These are phyloP conservation scores for Notothenia coriiceps DNA, from an alignment of 2,113 vertebrate genomes.

Conservation along the genomic window DNA sequence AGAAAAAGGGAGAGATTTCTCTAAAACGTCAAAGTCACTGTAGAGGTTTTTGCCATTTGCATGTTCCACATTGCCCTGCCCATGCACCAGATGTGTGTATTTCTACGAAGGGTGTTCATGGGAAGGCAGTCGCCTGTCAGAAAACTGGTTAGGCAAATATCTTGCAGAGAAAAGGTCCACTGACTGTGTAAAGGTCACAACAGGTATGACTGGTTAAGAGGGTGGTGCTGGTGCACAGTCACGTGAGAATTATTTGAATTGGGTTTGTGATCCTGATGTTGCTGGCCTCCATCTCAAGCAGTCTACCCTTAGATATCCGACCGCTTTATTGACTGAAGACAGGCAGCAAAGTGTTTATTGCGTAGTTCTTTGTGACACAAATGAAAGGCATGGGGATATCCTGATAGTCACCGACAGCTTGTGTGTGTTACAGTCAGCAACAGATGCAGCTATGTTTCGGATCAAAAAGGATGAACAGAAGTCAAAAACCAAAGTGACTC, in stretches of 20 bases:
- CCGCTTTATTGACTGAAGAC: slow-evolving; percentile 26
- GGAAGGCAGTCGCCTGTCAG: background rate
- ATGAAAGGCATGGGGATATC: background rate
- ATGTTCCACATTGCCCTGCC: slow-evolving; percentile 9
- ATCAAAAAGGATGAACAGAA: slow-evolving; percentile 4
- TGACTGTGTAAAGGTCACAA: background rate
- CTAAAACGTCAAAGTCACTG: background rate
- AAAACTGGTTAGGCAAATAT: slow-evolving; percentile 42
- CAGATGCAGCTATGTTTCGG: background rate
- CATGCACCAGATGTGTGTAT: background rate
- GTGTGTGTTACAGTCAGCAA: background rate
- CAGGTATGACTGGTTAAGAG: slow-evolving; percentile 2
- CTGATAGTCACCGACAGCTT: background rate
- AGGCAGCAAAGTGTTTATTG: background rate
- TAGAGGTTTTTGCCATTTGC: background rate
- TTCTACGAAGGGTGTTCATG: background rate
- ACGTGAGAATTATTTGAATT: background rate
- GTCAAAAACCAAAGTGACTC: slow-evolving; percentile 1
- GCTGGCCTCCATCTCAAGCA: slow-evolving; percentile 19
- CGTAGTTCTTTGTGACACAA: background rate
- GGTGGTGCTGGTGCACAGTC: background rate
- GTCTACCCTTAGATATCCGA: slow-evolving; percentile 28
- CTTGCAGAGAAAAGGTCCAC: slow-evolving; percentile 1
- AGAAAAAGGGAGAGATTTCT: background rate
- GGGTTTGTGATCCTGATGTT: slow-evolving; percentile 2